Evolutionary conservation across 2,113 vertebrate genomes (phyloP).

Genomic region (Ophiodon elongatus): DNA sequence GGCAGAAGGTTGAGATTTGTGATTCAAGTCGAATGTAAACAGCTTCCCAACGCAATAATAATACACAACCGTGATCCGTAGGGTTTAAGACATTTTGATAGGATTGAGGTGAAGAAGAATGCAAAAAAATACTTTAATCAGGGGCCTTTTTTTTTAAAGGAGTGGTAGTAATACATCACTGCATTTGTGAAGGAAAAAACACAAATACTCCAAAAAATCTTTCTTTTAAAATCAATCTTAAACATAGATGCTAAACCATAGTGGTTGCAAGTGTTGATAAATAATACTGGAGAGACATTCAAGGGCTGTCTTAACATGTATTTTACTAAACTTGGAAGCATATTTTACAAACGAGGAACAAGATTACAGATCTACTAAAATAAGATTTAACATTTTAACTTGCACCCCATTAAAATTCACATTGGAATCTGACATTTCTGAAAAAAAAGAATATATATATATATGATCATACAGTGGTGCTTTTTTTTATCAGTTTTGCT

Average conservation of each 20-base stretch:
- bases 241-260: background rate
- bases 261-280: background rate
- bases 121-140: background rate
- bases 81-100: background rate
- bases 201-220: background rate
- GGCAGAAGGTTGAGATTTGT: constrained; percentile 23
- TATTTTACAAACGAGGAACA: background rate
- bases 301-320: background rate
- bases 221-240: background rate
- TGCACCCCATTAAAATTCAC: background rate
- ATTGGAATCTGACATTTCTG: background rate
- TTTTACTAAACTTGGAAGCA: background rate
- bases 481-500: background rate
- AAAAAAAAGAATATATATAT: background rate
- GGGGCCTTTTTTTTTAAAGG: accelerated
- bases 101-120: background rate
- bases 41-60: background rate
- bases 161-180: background rate
- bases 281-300: background rate
- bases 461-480: background rate
- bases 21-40: constrained; percentile 3
- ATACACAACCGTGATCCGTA: background rate
- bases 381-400: background rate
- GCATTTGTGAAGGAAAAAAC: background rate
- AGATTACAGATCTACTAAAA: background rate